A percentile compares a stretch with the other conserved stretches of the same genome.
Evolutionary conservation across 53 echinoderm and acorn worm genomes (phyloP).

Genomic region (Glandiceps talaboti): DNA sequence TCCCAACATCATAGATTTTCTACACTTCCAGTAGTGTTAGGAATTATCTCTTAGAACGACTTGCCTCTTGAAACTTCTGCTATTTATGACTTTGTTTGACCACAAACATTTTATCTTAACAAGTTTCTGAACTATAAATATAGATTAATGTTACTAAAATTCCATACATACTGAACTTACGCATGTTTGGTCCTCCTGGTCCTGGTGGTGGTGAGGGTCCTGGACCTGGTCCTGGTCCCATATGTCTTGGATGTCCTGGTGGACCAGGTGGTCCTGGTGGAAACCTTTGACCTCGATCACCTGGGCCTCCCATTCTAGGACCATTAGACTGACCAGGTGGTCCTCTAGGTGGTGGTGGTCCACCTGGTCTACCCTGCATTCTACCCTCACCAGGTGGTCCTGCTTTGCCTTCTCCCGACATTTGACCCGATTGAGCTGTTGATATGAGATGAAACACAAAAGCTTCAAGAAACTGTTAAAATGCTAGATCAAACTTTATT

Average conservation of each 20-base stretch:
- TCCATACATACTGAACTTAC: too few relatives aligned
- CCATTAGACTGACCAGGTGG: constrained; percentile 15
- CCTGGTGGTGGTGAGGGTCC: neutral
- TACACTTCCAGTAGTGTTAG: too few relatives aligned
- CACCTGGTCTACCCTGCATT: neutral
- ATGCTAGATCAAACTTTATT: neutral
- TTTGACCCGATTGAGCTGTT: constrained; percentile 52
- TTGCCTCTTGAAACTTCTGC: too few relatives aligned
- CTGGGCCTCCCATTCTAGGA: neutral
- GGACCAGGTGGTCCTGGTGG: constrained; percentile 23
- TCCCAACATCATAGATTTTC: too few relatives aligned
- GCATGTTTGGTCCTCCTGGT: neutral
- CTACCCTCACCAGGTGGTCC: constrained; percentile 1
- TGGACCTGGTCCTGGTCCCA: neutral
- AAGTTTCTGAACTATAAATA: too few relatives aligned
- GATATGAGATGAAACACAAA: neutral
- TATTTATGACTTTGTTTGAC: too few relatives aligned
- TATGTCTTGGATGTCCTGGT: neutral
- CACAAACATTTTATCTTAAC: too few relatives aligned
- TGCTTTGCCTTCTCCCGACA: constrained; percentile 16
- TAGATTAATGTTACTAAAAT: too few relatives aligned
- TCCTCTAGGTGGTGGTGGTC: neutral
- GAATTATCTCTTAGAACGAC: too few relatives aligned
- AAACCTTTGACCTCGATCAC: constrained; percentile 13
- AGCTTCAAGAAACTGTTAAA: too few relatives aligned